These are phyloP conservation scores for Odontothrips loti DNA, from an alignment of 2,888 invertebrate species.

Conservation along the genomic window DNA sequence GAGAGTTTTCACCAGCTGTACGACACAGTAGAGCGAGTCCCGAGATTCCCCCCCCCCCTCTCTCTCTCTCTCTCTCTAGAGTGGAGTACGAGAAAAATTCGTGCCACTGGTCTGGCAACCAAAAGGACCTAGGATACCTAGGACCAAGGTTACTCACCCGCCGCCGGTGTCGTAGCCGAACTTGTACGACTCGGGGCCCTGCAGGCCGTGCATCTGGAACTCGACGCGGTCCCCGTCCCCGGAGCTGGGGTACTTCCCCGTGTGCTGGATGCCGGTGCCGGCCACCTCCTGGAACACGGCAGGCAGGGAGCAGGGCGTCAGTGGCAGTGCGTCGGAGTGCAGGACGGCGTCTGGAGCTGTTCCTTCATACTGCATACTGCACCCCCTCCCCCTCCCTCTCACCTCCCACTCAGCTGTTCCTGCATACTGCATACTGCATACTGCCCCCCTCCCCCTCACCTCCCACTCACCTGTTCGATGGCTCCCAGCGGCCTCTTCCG, in stretches of 20 bases:
- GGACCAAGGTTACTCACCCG: constrained; percentile 56
- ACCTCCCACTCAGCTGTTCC: neutral
- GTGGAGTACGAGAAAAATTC: too few relatives aligned
- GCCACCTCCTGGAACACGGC: constrained; percentile 1
- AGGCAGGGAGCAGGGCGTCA: neutral
- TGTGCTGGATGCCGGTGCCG: neutral
- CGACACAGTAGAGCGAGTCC: too few relatives aligned
- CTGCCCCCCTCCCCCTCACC: too few relatives aligned
- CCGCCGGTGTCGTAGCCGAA: constrained; percentile 81
- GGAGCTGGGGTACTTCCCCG: constrained; percentile 27
- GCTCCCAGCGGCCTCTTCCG: neutral
- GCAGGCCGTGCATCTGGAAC: constrained; percentile 77
- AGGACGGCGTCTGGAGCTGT: too few relatives aligned
- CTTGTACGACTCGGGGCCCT: constrained; percentile 76
- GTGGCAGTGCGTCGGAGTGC: too few relatives aligned
- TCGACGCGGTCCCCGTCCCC: constrained; percentile 55
- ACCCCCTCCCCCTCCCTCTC: too few relatives aligned
- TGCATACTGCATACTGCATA: too few relatives aligned
- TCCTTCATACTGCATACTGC: too few relatives aligned
- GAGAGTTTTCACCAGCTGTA: constrained; percentile 10
- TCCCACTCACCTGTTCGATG: neutral
- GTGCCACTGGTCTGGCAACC: too few relatives aligned
- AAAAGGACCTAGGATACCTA: too few relatives aligned
- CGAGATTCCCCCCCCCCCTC: too few relatives aligned
- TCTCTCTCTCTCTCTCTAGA: too few relatives aligned